These are phyloP conservation scores for Eretmochelys imbricata DNA, from an alignment of 2,113 vertebrate genomes.

Conservation along the genomic window DNA sequence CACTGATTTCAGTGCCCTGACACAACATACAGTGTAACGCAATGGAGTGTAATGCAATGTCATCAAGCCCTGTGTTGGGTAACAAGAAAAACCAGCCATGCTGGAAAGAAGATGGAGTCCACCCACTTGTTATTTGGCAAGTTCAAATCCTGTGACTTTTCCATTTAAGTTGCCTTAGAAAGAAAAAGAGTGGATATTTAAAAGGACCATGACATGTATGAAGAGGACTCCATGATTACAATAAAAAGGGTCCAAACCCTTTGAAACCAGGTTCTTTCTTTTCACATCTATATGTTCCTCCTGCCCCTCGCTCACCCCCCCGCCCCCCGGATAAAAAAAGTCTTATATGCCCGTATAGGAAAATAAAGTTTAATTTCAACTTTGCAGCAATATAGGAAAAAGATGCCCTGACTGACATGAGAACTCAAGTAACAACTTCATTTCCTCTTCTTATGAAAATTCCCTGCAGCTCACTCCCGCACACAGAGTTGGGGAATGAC, in stretches of 20 bases:
- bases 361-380: not conserved
- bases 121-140: slow-evolving; percentile 25
- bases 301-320: too few species aligned
- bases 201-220: not conserved
- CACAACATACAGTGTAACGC: not conserved
- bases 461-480: not conserved
- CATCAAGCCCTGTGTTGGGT: not conserved
- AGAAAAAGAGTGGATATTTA: not conserved
- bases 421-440: not conserved
- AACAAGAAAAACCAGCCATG: not conserved
- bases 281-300: fast-evolving
- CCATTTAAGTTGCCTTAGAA: slow-evolving; percentile 20
- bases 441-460: not conserved
- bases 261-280: not conserved
- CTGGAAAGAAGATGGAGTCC: not conserved
- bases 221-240: not conserved
- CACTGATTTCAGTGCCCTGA: not conserved
- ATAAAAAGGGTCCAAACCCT: not conserved
- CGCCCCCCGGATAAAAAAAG: not conserved
- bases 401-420: not conserved
- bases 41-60: not conserved
- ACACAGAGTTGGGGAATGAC: not conserved
- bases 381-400: not conserved
- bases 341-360: not conserved
- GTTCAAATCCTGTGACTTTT: not conserved